phyloP scores from a whole-genome alignment of 1,140 invertebrate genomes.

The Notospermus geniculatus region DNA sequence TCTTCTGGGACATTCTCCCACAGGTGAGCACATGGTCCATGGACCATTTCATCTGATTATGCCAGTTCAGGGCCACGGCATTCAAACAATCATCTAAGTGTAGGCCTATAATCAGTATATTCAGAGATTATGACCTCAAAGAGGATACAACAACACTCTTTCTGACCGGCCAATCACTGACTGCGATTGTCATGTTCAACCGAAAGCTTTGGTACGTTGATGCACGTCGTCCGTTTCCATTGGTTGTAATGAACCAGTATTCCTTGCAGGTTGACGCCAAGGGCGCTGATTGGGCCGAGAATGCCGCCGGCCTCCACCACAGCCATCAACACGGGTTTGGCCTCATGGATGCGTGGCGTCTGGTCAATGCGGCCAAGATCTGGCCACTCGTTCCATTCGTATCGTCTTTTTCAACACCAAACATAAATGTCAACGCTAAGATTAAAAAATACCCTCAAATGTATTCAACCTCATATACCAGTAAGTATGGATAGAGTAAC shows the following conservation, averaged over 20 bases:
- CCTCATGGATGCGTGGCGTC: conserved; percentile 49
- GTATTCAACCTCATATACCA: neutral
- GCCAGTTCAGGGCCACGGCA: no score
- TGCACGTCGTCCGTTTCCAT: no score
- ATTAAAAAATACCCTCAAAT: neutral
- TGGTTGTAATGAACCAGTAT: neutral
- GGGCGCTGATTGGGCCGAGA: conserved; percentile 51
- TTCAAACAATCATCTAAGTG: no score
- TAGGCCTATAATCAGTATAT: neutral
- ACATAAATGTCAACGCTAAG: neutral
- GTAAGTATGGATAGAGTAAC: neutral
- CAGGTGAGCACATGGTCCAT: no score
- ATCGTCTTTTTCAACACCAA: neutral
- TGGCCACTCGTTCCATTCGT: conserved; percentile 1
- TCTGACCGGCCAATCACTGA: neutral
- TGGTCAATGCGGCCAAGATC: conserved; percentile 53
- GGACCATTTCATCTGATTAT: no score
- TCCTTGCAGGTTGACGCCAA: conserved; percentile 58
- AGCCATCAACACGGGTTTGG: conserved; percentile 57
- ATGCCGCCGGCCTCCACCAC: conserved; percentile 51
- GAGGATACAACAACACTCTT: neutral
- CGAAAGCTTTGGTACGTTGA: no score
- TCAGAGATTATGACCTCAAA: neutral
- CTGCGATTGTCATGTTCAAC: neutral
- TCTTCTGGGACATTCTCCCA: no score